Base-by-base conservation (phyloP, 2,113 vertebrate species). In the Oncorhynchus kisutch region DNA sequence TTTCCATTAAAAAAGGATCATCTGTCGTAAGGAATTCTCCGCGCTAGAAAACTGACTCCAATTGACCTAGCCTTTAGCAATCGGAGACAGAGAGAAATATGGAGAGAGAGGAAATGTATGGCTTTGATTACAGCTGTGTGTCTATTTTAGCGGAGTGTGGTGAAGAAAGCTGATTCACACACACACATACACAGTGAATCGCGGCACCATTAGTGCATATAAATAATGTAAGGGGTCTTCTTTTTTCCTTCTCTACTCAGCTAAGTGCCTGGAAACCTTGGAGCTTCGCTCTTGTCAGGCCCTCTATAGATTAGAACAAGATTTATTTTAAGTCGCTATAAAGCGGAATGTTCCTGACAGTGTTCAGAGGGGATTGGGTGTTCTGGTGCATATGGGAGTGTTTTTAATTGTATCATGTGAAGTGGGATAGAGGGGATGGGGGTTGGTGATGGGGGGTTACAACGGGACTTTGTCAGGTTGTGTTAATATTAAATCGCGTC, bases 211-310 rank as follows among this genome's bases (percentile, higher is more conserved):
- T 70, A 70, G 91, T 92, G 67, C 29, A 11, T 20, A 68, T 68
- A 68, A 68, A 68, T 68, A 68, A 68, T 68, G 67, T 68, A 68
- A 34, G 24, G 29, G 25, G 67, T 27, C 67, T 29, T 90, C 94
- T 95, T 85, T 82, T 76, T 72, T 69, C 94, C 94, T 2, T 93
- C 94, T 93, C 93, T 95, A 95, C 94, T 97, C 96, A 45, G 96
- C 96, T 99, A 98, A 97, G 95, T 98, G 96, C 95, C 95, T 95
- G 93, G 93, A 96, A 98, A 97, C 94, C 95, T 96, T 96, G 95
- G 95, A 54, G 94, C 95, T 96, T 93, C 16, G 51, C 93, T 93
- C 93, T 96, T 96, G 96, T 97, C 96, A 96, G 95, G 95, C 95
- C 96, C 96, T 97, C 95, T 94, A 95, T 96, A 96, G 97, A 98